Base-by-base conservation (phyloP, 2,888 invertebrate species). In the Drosophila paucipuncta region DNA sequence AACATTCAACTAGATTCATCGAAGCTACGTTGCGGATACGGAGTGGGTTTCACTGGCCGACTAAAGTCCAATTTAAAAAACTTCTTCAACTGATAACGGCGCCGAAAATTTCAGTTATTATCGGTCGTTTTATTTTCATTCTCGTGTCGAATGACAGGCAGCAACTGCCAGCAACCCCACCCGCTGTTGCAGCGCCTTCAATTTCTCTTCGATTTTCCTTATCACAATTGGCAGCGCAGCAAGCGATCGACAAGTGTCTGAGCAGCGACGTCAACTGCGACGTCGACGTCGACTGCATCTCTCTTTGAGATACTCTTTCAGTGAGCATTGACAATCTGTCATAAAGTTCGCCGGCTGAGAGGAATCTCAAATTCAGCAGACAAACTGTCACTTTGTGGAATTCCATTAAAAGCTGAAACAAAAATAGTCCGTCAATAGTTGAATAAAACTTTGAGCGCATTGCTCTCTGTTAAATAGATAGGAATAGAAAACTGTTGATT, bases 11-110 rank as follows among this genome's bases (percentile, higher is more conserved):
- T n/a, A 31, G 16, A 58, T 47, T 69, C 58, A 49, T 75, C 33
- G 62, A 41, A 63, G 22, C 37, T 31, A 58, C 5, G 28, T 54
- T 55, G 35, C 11, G 25, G 54, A 68, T 61, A 70, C 30, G 47
- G 39, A 37, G 33, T 75, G 16, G 16, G 60, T 39, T 73, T 53
- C 47, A 16, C 13, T 25, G 16, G 50, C 31, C 30, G 83, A 53
- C 18, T 81, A 85, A 85, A 85, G 85, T 85, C 85, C 85, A 88
- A 79, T 72, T 66, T 67, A 55, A 73, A 60, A 62, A 70, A 73
- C 68, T 76, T 85, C 79, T 85, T 58, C 31, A 47, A 16, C 54
- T 73, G 85, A 85, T 88, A 85, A 81, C 64, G 57, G 49, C 7
- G 59, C 78, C 85, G 69, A 81, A 86, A 85, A 72, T 62, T 67